Conservation (phyloP, 2,113 vertebrate species). For the Rhynchomys soricoides region DNA sequence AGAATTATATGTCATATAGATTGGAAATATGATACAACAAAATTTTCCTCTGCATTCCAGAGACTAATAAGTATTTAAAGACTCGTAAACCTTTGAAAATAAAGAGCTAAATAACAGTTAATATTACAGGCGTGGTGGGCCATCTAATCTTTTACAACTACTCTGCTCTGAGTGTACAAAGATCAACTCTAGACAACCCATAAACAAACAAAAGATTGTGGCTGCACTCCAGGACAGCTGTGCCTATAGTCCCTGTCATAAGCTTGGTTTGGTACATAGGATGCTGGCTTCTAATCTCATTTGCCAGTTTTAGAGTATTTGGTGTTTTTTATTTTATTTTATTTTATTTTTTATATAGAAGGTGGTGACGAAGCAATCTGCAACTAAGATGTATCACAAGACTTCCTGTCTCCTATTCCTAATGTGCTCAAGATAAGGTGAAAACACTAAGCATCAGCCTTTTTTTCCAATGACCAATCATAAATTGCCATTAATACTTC, state of each 20-base stretch:
- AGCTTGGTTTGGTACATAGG: neutral
- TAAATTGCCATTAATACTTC: neutral
- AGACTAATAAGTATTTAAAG: neutral
- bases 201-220: neutral
- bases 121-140: neutral
- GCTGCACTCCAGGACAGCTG: neutral
- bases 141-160: neutral
- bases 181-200: neutral
- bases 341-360: neutral
- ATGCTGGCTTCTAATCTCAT: neutral
- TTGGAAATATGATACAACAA: neutral
- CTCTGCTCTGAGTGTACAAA: neutral
- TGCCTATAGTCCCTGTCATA: neutral
- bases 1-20: neutral
- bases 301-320: neutral
- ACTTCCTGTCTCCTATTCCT: neutral
- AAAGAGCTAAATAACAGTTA: neutral
- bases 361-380: neutral
- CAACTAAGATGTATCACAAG: neutral
- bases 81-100: neutral
- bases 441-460: neutral
- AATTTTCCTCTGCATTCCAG: neutral
- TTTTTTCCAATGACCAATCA: neutral
- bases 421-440: neutral
- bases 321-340: neutral